These are phyloP conservation scores for Achatina immaculata DNA, from an alignment of 1,140 invertebrate species.

Conservation along the genomic window DNA sequence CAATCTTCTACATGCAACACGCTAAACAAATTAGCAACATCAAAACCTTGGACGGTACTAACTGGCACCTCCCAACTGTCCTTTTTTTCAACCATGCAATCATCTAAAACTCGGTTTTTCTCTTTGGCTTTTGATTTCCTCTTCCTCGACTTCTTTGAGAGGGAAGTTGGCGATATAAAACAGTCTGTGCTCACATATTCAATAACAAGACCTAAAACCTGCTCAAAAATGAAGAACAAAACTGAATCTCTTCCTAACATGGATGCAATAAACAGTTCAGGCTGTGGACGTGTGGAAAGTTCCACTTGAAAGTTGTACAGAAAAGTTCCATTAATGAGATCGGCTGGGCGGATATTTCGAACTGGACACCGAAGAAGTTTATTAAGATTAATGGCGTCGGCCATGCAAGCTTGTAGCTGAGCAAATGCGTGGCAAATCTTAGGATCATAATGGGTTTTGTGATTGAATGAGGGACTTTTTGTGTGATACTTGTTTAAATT, in stretches of 20 bases:
- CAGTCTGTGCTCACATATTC: neutral
- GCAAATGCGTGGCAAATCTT: slow-evolving; percentile 62
- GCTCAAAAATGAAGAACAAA: slow-evolving; percentile 38
- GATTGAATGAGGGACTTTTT: slow-evolving; percentile 42
- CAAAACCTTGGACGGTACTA: slow-evolving; percentile 20
- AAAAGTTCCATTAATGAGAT: slow-evolving; percentile 62
- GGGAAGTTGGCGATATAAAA: neutral
- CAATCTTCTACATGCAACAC: neutral
- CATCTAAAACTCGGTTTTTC: neutral
- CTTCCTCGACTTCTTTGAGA: slow-evolving; percentile 29
- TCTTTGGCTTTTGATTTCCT: slow-evolving; percentile 19
- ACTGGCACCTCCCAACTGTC: neutral
- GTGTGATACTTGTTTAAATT: slow-evolving; percentile 51
- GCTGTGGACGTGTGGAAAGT: slow-evolving; percentile 46
- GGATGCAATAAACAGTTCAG: slow-evolving; percentile 53
- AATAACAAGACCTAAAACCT: slow-evolving; percentile 34
- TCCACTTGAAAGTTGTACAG: slow-evolving; percentile 59
- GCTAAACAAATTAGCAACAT: slow-evolving; percentile 5
- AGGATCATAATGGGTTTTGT: slow-evolving; percentile 46
- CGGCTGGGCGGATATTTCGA: slow-evolving; percentile 36
- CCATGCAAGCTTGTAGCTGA: slow-evolving; percentile 62
- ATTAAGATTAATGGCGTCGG: slow-evolving; percentile 54
- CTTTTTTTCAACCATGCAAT: neutral
- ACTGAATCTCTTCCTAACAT: slow-evolving; percentile 49
- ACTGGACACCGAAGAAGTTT: slow-evolving; percentile 58